Evolutionary conservation across 1,140 invertebrate genomes (phyloP).

Genomic region (Asbolus verrucosus): DNA sequence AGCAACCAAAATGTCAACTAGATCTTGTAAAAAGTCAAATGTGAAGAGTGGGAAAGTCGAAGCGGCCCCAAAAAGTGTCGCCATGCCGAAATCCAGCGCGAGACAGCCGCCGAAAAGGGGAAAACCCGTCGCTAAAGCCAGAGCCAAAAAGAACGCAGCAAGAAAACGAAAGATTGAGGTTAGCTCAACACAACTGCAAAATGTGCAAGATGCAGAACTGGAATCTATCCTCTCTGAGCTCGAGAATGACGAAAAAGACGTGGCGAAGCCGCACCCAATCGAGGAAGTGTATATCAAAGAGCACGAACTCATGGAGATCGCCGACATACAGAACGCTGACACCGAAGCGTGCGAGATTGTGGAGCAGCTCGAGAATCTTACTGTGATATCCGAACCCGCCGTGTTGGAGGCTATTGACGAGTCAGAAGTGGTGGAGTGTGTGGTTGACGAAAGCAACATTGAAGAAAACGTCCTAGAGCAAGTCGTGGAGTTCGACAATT

Average conservation of each 20-base stretch:
- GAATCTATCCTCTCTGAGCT: not conserved
- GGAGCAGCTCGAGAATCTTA: slow-evolving; percentile 43
- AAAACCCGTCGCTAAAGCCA: slow-evolving; percentile 8
- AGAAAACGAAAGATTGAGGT: slow-evolving; percentile 22
- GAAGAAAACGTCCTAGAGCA: slow-evolving; percentile 33
- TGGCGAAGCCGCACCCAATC: not conserved
- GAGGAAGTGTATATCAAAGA: slow-evolving; percentile 10
- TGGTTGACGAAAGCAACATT: not conserved
- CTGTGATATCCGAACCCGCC: no score
- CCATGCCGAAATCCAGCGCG: not conserved
- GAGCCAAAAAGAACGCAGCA: not conserved
- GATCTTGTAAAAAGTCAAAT: slow-evolving; percentile 17
- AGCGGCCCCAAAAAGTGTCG: not conserved
- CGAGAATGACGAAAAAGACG: slow-evolving; percentile 2
- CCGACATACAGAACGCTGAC: not conserved
- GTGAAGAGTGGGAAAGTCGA: no score
- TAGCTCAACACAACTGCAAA: not conserved
- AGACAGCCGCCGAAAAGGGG: not conserved
- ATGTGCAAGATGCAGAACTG: not conserved
- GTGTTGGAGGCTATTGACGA: no score
- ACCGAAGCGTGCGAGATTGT: slow-evolving; percentile 24
- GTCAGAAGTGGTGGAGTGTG: not conserved
- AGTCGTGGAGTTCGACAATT: slow-evolving; percentile 41
- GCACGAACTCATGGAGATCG: not conserved
- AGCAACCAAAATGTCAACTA: slow-evolving; percentile 15